Percentiles rank a stretch among this genome's conserved stretches.
Conservation (phyloP, 2,888 invertebrate species). For the Protula sp. region DNA sequence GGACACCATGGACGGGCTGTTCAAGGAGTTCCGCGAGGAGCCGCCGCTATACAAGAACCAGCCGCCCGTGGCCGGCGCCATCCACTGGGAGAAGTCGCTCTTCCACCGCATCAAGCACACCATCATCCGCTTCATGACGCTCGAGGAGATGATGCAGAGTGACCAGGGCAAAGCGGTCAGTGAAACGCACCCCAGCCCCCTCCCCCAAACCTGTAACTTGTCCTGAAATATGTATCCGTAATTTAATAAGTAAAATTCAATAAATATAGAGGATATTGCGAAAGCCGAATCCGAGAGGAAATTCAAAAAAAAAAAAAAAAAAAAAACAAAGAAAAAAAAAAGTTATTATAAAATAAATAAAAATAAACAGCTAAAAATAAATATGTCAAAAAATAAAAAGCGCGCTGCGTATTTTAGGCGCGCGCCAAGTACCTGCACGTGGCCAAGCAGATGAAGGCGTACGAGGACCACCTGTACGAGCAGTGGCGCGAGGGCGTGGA, state of each 20-base stretch:
- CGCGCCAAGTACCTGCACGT: constrained; percentile 73
- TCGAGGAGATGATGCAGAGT: constrained; percentile 69
- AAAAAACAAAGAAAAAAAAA: too few species aligned
- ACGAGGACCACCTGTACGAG: constrained; percentile 68
- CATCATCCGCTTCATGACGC: constrained; percentile 72
- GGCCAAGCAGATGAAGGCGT: constrained; percentile 69
- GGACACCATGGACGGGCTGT: constrained; percentile 57
- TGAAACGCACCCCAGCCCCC: constrained; percentile 4
- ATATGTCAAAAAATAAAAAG: too few species aligned
- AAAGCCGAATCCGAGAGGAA: too few species aligned
- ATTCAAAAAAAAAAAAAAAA: too few species aligned
- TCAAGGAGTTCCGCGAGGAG: constrained; percentile 48
- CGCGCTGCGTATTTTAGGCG: constrained; percentile 56
- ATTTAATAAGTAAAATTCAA: neutral
- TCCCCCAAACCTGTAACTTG: neutral
- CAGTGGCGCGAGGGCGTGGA: constrained; percentile 68
- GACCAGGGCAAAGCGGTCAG: constrained; percentile 63
- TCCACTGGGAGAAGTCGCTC: constrained; percentile 78
- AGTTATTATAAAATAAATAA: too few species aligned
- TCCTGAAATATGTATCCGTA: neutral
- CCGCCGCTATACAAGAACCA: constrained; percentile 72
- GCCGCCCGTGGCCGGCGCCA: constrained; percentile 75
- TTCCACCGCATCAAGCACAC: constrained; percentile 75
- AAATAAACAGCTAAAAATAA: too few species aligned
- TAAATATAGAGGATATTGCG: too few species aligned